Evolutionary conservation across 2,113 vertebrate species (phyloP).

Genomic region (Microcebus griseorufus): DNA sequence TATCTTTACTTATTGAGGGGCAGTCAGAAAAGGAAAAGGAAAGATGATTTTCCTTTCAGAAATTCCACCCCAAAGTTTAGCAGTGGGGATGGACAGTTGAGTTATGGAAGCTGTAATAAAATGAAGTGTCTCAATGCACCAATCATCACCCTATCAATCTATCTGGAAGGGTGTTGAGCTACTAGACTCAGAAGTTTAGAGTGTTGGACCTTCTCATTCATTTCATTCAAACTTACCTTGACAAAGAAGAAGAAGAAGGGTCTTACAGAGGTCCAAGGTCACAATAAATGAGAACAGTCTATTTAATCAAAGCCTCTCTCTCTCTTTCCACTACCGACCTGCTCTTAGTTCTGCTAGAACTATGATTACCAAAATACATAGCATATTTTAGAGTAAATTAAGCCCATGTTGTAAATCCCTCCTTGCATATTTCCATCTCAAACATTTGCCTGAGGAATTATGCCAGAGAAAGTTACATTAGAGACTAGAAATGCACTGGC

Average conservation of each 20-base stretch:
- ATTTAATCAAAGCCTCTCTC: not conserved
- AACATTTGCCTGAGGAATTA: not conserved
- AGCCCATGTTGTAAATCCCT: not conserved
- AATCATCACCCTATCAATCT: not conserved
- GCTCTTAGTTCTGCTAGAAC: not conserved
- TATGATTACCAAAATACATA: not conserved
- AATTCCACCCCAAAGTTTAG: not conserved
- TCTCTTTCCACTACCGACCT: not conserved
- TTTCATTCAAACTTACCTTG: not conserved
- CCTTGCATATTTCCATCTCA: conserved; percentile 7
- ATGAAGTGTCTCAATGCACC: not conserved
- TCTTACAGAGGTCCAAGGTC: not conserved
- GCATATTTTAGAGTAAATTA: not conserved
- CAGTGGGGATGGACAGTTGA: not conserved
- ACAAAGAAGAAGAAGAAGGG: not conserved
- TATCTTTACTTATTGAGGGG: not conserved
- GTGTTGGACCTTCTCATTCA: not conserved
- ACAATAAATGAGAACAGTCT: not conserved
- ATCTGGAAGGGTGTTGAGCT: not conserved
- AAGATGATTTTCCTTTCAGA: not conserved
- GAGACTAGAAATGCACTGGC: not conserved
- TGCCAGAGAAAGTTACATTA: conserved; percentile 4
- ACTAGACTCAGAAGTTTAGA: not conserved
- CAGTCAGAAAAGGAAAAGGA: not conserved
- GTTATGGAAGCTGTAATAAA: not conserved